A percentile compares a stretch with the other conserved stretches of the same genome.
Evolutionary conservation across 1,140 invertebrate genomes (phyloP).

Genomic region (Plutomurus gul): DNA sequence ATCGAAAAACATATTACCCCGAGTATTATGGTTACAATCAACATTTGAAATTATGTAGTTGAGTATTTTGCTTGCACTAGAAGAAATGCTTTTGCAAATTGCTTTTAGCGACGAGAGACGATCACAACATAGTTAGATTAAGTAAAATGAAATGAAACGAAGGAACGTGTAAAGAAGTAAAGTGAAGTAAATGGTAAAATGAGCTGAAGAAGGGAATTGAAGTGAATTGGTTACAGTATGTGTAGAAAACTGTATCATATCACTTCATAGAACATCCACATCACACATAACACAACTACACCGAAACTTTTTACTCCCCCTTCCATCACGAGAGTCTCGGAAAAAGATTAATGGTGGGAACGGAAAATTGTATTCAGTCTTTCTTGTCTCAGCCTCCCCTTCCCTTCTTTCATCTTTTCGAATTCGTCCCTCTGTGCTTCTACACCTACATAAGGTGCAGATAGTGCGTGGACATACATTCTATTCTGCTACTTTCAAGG

Average conservation of each 20-base stretch:
- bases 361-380: conserved; percentile 53
- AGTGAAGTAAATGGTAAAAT: too few relatives aligned
- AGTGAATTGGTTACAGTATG: not conserved
- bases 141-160: not conserved
- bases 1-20: too few relatives aligned
- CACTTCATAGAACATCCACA: not conserved
- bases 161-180: not conserved
- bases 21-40: too few relatives aligned
- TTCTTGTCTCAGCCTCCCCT: conserved; percentile 33
- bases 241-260: not conserved
- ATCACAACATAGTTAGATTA: not conserved
- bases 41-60: too few relatives aligned
- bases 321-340: conserved; percentile 47
- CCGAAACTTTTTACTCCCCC: conserved; percentile 47
- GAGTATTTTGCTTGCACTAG: too few relatives aligned
- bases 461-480: not conserved
- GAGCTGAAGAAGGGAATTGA: not conserved
- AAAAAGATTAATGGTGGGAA: conserved; percentile 52
- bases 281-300: conserved; percentile 6
- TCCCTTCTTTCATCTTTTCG: conserved; percentile 40
- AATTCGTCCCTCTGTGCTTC: not conserved
- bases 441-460: not conserved
- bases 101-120: too few relatives aligned
- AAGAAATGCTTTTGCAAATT: too few relatives aligned
- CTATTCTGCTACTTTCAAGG: too few relatives aligned